Percentiles rank a stretch among this genome's conserved stretches.
phyloP scores from a whole-genome alignment of 2,113 vertebrate genomes.

The Thunnus thynnus region DNA sequence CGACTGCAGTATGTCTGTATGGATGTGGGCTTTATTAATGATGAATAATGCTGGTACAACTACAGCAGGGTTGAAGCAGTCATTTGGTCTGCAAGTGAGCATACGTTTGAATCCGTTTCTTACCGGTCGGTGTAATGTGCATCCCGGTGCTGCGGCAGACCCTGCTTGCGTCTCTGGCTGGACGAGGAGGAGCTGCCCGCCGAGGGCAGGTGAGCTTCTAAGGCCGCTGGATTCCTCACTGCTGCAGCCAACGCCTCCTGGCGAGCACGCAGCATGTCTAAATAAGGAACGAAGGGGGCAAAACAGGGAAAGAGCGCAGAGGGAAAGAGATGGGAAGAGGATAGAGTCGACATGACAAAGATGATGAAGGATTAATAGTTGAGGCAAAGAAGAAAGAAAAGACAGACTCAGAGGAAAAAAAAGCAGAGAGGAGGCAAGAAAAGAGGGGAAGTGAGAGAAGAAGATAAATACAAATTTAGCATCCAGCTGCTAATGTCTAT shows the following conservation, averaged over 20 bases:
- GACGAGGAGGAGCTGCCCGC: slow-evolving; percentile 85
- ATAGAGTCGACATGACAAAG: slow-evolving; percentile 14
- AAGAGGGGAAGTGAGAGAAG: not conserved
- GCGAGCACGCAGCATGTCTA: slow-evolving; percentile 92
- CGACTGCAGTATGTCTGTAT: slow-evolving; percentile 31
- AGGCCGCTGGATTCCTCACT: slow-evolving; percentile 86
- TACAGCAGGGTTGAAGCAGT: not conserved
- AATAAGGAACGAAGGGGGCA: slow-evolving; percentile 3
- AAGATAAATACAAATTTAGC: slow-evolving; percentile 45
- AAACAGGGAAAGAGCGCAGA: not conserved
- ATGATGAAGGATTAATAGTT: slow-evolving; percentile 46
- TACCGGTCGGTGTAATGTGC: slow-evolving; percentile 95
- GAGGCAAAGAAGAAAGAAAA: not conserved
- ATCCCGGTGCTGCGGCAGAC: slow-evolving; percentile 92
- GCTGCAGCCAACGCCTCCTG: slow-evolving; percentile 91
- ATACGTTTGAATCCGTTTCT: slow-evolving; percentile 3
- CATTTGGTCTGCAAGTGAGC: not conserved
- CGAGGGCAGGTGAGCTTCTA: slow-evolving; percentile 93
- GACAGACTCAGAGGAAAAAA: not conserved
- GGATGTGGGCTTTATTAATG: slow-evolving; percentile 43
- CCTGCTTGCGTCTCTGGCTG: slow-evolving; percentile 94
- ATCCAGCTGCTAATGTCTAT: slow-evolving; percentile 25
- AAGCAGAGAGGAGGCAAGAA: not conserved
- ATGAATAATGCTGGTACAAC: slow-evolving; percentile 26
- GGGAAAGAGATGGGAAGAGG: slow-evolving; percentile 27